phyloP scores from a whole-genome alignment of 2,888 invertebrate genomes.

The Xestia rhomboidea region DNA sequence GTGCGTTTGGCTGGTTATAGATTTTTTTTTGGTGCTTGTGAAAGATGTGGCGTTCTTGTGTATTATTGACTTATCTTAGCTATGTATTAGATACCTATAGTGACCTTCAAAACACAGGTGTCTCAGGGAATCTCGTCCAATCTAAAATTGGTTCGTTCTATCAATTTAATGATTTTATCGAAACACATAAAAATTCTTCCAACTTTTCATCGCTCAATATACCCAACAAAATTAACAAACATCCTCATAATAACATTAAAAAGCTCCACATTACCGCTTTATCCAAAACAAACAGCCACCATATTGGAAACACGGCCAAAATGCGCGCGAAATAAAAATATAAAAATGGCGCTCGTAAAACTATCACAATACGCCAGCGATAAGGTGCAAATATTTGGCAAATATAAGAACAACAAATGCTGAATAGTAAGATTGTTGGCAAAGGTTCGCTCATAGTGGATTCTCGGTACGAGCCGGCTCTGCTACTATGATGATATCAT shows the following conservation, averaged over 20 bases:
- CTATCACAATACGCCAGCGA: conserved; percentile 80
- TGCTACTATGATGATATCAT: conserved; percentile 75
- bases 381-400: conserved; percentile 87
- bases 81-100: background rate
- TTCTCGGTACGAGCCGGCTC: conserved; percentile 67
- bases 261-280: conserved; percentile 67
- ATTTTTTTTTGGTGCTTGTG: background rate
- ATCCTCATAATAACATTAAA: conserved; percentile 61
- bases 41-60: background rate
- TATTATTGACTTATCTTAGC: conserved; percentile 26
- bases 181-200: conserved; percentile 39
- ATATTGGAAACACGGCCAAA: conserved; percentile 73
- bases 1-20: conserved; percentile 3
- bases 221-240: conserved; percentile 58
- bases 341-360: conserved; percentile 81
- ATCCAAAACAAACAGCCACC: conserved; percentile 73
- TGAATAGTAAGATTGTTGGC: conserved; percentile 86
- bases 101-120: background rate
- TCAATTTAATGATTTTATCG: conserved; percentile 6
- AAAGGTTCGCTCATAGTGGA: conserved; percentile 76
- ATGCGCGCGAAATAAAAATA: conserved; percentile 77
- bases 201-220: conserved; percentile 50
- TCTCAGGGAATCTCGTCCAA: background rate
- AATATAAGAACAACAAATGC: conserved; percentile 85
- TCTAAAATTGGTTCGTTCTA: conserved; percentile 9